These are phyloP conservation scores for Bettongia penicillata DNA, from an alignment of 2,113 vertebrate species.

Conservation along the genomic window DNA sequence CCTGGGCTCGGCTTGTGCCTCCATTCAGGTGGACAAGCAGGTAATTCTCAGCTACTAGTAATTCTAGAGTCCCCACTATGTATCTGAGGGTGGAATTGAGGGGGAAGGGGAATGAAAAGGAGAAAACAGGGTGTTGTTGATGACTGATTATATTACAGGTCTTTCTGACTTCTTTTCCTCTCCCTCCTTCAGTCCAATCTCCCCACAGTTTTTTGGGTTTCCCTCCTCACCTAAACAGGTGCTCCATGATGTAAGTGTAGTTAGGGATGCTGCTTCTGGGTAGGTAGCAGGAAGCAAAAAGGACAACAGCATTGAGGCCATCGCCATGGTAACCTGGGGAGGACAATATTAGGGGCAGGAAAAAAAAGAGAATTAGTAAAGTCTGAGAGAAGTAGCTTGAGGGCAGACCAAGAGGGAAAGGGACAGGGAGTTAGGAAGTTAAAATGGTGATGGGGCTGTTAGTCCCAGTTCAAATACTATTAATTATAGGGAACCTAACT, in stretches of 20 bases:
- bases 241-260: slow-evolving; percentile 92
- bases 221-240: slow-evolving; percentile 87
- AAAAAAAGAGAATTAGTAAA: neutral
- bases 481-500: neutral
- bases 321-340: slow-evolving; percentile 88
- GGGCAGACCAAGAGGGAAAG: neutral
- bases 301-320: slow-evolving; percentile 87
- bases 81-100: slow-evolving; percentile 81
- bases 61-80: slow-evolving; percentile 88
- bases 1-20: slow-evolving; percentile 84
- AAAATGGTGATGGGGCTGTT: neutral
- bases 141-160: neutral
- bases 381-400: neutral
- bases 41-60: slow-evolving; percentile 89
- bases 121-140: neutral
- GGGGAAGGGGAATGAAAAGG: neutral
- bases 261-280: slow-evolving; percentile 86
- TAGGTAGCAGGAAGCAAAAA: slow-evolving; percentile 89
- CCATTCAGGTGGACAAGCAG: slow-evolving; percentile 88
- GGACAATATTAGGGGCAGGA: neutral
- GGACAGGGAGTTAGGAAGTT: slow-evolving; percentile 14
- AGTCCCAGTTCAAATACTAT: neutral
- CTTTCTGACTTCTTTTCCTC: neutral
- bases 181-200: neutral
- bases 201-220: neutral